Conservation (phyloP, 2,888 invertebrate species). For the Poecilobothrus nobilitatus region DNA sequence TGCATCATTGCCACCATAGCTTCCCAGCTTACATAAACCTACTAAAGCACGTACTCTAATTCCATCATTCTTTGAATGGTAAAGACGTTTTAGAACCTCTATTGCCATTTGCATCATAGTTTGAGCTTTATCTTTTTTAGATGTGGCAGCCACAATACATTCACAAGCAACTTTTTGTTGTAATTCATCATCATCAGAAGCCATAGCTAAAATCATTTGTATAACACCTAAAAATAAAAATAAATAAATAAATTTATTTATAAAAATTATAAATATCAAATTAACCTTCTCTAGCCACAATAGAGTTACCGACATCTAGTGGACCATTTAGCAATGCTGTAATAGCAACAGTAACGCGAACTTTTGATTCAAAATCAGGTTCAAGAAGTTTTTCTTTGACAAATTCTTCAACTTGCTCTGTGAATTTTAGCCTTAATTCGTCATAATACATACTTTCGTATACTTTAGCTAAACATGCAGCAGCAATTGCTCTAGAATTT, state of each 20-base stretch:
- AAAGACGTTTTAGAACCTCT: slow-evolving; percentile 87
- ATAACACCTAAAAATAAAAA: slow-evolving; percentile 51
- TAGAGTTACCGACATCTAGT: slow-evolving; percentile 82
- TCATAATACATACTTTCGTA: slow-evolving; percentile 97
- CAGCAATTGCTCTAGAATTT: slow-evolving; percentile 82
- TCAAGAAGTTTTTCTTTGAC: slow-evolving; percentile 74
- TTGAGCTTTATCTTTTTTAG: slow-evolving; percentile 93
- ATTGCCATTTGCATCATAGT: slow-evolving; percentile 82
- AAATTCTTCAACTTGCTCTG: slow-evolving; percentile 72
- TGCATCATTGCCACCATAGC: slow-evolving; percentile 90
- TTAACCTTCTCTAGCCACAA: slow-evolving; percentile 68
- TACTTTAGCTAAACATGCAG: slow-evolving; percentile 80
- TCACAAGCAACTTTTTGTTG: slow-evolving; percentile 94
- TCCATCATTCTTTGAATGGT: slow-evolving; percentile 79
- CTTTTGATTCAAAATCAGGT: slow-evolving; percentile 84
- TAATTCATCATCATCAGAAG: slow-evolving; percentile 78
- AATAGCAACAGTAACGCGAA: slow-evolving; percentile 76
- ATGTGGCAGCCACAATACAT: slow-evolving; percentile 91
- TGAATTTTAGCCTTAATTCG: slow-evolving; percentile 62
- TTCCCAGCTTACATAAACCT: slow-evolving; percentile 92
- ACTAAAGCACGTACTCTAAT: slow-evolving; percentile 83
- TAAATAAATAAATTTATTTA: neutral
- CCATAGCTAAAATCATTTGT: slow-evolving; percentile 96
- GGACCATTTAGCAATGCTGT: slow-evolving; percentile 86
- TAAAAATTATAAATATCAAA: neutral